phyloP scores from a whole-genome alignment of 2,113 vertebrate genomes.

The Oophaga pumilio region DNA sequence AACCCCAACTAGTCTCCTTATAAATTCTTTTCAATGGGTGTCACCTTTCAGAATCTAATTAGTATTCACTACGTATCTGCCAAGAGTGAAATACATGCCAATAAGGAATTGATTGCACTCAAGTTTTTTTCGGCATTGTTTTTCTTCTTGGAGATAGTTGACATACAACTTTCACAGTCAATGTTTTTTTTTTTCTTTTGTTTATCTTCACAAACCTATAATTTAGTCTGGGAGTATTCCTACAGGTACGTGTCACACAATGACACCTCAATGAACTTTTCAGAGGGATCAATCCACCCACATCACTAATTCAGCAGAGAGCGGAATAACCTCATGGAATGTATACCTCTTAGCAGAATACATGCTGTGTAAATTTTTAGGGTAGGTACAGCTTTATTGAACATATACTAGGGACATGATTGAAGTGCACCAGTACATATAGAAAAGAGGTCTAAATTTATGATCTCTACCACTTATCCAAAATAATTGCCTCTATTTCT shows the following conservation, averaged over 20 bases:
- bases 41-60: slow-evolving; percentile 47
- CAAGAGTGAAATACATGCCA: slow-evolving; percentile 32
- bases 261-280: slow-evolving; percentile 40
- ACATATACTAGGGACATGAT: background rate
- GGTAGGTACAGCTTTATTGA: background rate
- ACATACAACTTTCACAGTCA: slow-evolving; percentile 22
- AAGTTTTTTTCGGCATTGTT: slow-evolving; percentile 24
- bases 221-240: slow-evolving; percentile 43
- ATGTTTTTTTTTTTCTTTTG: slow-evolving; percentile 33
- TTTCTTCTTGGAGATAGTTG: slow-evolving; percentile 50
- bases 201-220: slow-evolving; percentile 51
- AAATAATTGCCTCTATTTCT: background rate
- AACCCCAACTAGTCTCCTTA: slow-evolving; percentile 33
- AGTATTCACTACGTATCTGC: slow-evolving; percentile 43
- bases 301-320: slow-evolving; percentile 23
- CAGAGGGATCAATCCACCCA: slow-evolving; percentile 27
- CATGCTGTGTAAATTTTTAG: background rate
- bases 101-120: slow-evolving; percentile 37
- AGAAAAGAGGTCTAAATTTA: background rate
- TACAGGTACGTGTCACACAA: background rate
- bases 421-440: background rate
- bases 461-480: background rate
- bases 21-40: slow-evolving; percentile 52
- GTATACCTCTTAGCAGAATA: background rate
- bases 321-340: background rate